A percentile compares a stretch with the other conserved stretches of the same genome.
These are phyloP conservation scores for Danio albolineatus DNA, from an alignment of 2,797 vertebrate genomes.

Conservation along the genomic window DNA sequence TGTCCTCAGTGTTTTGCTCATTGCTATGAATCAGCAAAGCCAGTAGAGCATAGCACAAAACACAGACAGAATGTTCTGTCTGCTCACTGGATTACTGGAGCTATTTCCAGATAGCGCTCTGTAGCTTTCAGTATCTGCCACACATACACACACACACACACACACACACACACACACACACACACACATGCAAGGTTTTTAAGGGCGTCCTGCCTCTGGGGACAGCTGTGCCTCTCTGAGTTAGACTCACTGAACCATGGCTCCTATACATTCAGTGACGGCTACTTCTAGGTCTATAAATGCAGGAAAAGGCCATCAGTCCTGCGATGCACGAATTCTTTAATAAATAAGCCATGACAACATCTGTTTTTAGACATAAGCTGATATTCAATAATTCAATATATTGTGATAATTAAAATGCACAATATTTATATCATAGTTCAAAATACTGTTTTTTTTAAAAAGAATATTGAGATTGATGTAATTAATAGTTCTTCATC, in stretches of 20 bases:
- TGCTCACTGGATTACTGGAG: constrained; percentile 66
- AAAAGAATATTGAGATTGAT: too few species aligned
- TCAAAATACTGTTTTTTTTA: too few species aligned
- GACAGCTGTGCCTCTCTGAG: constrained; percentile 62
- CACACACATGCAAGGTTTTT: constrained; percentile 44
- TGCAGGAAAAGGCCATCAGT: neutral
- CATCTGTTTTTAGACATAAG: too few species aligned
- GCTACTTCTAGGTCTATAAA: constrained; percentile 14
- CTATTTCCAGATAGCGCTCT: constrained; percentile 66
- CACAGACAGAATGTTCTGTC: constrained; percentile 66
- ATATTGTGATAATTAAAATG: too few species aligned
- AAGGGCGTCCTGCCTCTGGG: constrained; percentile 58
- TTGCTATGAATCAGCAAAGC: constrained; percentile 59
- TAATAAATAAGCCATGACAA: neutral
- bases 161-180: constrained; percentile 33
- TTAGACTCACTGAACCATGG: constrained; percentile 37
- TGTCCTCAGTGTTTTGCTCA: constrained; percentile 37
- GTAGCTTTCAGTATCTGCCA: constrained; percentile 47
- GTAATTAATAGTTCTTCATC: too few species aligned
- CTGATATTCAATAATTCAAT: too few species aligned
- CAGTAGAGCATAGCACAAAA: constrained; percentile 53
- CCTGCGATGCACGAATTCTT: neutral
- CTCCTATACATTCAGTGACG: constrained; percentile 36
- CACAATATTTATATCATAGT: too few species aligned
- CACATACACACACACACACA: constrained; percentile 33